phyloP scores from a whole-genome alignment of 2,113 vertebrate genomes.

The Chloropsis cyanopogon region DNA sequence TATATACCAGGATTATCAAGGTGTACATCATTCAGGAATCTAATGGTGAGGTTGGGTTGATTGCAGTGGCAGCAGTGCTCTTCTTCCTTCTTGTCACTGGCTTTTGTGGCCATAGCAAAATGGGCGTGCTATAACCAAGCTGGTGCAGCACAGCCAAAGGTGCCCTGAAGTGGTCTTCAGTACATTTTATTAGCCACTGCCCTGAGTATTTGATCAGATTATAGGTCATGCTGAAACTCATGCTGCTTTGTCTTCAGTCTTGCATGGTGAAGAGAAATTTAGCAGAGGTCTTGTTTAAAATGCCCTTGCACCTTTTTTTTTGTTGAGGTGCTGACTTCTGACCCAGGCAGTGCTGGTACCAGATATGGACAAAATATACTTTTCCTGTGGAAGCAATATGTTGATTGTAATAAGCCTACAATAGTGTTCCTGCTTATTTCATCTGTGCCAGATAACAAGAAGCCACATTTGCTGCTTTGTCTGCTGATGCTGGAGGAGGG shows the following conservation, averaged over 20 bases:
- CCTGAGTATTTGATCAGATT: not conserved
- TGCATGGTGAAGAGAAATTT: not conserved
- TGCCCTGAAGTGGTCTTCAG: not conserved
- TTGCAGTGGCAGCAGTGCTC: not conserved
- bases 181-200: not conserved
- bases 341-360: not conserved
- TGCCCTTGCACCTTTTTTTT: not conserved
- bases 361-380: not conserved
- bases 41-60: not conserved
- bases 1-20: not conserved
- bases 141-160: not conserved
- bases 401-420: not conserved
- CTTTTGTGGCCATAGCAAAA: not conserved
- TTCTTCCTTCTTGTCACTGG: not conserved
- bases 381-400: not conserved
- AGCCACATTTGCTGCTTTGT: not conserved
- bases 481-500: not conserved
- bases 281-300: not conserved
- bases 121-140: not conserved
- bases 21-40: not conserved
- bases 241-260: not conserved
- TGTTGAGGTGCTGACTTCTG: not conserved
- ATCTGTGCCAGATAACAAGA: not conserved
- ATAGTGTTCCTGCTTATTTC: not conserved
- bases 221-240: not conserved